Evolutionary conservation across 2,113 vertebrate species (phyloP), one percentile per base, ranked within the genome.

Genomic region (Helogale parvula): DNA sequence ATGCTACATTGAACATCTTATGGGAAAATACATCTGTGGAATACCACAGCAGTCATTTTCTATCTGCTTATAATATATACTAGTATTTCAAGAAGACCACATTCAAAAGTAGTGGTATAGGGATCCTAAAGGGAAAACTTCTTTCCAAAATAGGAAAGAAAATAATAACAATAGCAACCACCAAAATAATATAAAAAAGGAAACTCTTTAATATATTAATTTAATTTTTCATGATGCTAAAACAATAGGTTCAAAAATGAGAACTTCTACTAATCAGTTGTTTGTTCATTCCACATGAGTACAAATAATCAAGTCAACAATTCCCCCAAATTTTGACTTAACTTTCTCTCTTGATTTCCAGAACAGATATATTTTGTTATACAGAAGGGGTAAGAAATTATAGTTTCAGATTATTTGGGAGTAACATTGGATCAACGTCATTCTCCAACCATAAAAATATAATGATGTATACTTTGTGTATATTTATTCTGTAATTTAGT

Each of bases 231-330:
- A 84, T 52, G 21, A 86, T 45, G 11, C 3, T 82, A n/a, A 87
- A 87, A 80, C 7, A 85, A 74, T 68, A 14, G 15, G 2, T 71
- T 93, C 29, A 89, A 88, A 94, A 91, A 93, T 88, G 87, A 90
- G 10, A 12, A 72, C 8, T 74, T 87, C 7, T 38, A 12, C 15
- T 93, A 84, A 94, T 92, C 69, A 71, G 4, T 57, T 82, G 21
- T 77, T 90, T 82, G 23, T 38, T 93, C 45, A 68, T 71, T 65
- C 5, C 90, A 7, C 29, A 83, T 91, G 33, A 89, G 93, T 97
- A 66, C 15, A 90, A 93, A 93, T 83, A 68, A 81, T 47, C 10
- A 71, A 94, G 13, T 57, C 27, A 71, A 50, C 15, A 60, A 15
- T 74, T 94, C 79, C 15, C 71, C 71, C 19, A 69, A 94, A 66